Evolutionary conservation across 1,140 invertebrate species (phyloP).

Genomic region (Drosophila gunungcola): DNA sequence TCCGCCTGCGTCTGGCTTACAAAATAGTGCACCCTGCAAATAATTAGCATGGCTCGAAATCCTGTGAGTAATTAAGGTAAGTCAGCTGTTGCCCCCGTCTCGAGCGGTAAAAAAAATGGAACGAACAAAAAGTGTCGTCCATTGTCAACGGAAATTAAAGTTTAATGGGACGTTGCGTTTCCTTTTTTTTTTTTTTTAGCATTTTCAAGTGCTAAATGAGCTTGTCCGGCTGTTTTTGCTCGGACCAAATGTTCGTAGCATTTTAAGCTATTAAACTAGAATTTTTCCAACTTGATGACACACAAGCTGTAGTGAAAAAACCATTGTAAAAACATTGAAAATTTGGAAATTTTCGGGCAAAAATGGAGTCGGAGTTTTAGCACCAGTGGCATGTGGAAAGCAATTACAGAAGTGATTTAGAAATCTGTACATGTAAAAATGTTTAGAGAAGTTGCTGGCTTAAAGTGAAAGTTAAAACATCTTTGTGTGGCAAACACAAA

Average conservation of each 20-base stretch:
- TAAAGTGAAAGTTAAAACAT: slow-evolving; percentile 3
- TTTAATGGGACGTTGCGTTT: slow-evolving; percentile 50
- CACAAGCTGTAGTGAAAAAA: slow-evolving; percentile 24
- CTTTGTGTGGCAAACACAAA: neutral
- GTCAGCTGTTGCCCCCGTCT: slow-evolving; percentile 63
- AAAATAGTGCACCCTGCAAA: slow-evolving; percentile 58
- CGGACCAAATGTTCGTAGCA: slow-evolving; percentile 43
- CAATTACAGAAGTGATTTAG: slow-evolving; percentile 51
- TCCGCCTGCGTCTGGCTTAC: slow-evolving; percentile 4
- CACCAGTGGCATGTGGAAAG: slow-evolving; percentile 38
- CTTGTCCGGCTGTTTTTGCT: slow-evolving; percentile 37
- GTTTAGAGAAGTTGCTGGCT: slow-evolving; percentile 10
- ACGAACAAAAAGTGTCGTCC: slow-evolving; percentile 32
- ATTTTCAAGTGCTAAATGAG: slow-evolving; percentile 28
- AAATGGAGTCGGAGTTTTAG: slow-evolving; percentile 10
- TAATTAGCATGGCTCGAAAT: slow-evolving; percentile 73
- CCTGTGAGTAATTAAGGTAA: slow-evolving; percentile 78
- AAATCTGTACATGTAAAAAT: slow-evolving; percentile 39
- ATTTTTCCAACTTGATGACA: slow-evolving; percentile 45
- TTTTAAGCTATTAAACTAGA: slow-evolving; percentile 56
- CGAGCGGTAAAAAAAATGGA: slow-evolving; percentile 9
- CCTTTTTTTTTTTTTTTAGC: slow-evolving; percentile 41
- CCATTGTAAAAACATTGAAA: slow-evolving; percentile 37
- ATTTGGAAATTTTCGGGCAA: slow-evolving; percentile 8
- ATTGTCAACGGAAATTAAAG: slow-evolving; percentile 69